Evolutionary conservation across 2,888 invertebrate genomes (phyloP), one percentile per base, ranked within the genome.

Genomic region (Polymixis flavicincta): DNA sequence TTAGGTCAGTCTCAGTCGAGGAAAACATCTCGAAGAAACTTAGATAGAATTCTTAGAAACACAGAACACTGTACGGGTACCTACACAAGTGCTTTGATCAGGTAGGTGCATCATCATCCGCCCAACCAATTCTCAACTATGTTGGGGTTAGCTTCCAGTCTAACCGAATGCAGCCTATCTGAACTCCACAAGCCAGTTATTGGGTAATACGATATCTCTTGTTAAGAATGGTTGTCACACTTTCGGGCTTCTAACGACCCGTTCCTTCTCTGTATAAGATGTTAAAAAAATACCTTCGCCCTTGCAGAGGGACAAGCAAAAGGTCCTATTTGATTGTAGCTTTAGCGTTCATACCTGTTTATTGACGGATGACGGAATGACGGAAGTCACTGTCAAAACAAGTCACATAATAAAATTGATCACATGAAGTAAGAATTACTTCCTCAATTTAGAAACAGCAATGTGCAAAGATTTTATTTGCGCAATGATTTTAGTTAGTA

Each of bases 351-450:
- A n/a, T 25, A 37, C 1, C 17, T 59, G 11, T 74, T 28, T 48
- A 14, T 52, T 74, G 2, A 45, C 45, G 1, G 25, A 66, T 68
- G 55, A 67, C 37, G 28, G 22, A 64, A 52, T 72, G 7, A 32
- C 64, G 80, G 80, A 60, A 74, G 37, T 54, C 7, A 28, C 14
- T 28, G n/a, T n/a, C n/a, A n/a, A n/a, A n/a, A n/a, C n/a, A n/a
- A n/a, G n/a, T n/a, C n/a, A n/a, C n/a, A n/a, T n/a, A n/a, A n/a
- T n/a, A 6, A 25, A 32, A 68, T 76, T 54, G n/a, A 71, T 76
- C 52, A 71, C 17, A 59, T 57, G 13, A 63, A 52, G 17, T 28
- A 42, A 28, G 57, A 73, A 48, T 71, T 52, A 54, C 54, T 80
- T 74, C 60, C 54, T 60, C n/a, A 80, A 80, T 55, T 25, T 19